A percentile compares a stretch with the other conserved stretches of the same genome.
These are phyloP conservation scores for Sebastiscus tertius DNA, from an alignment of 2,797 vertebrate genomes.

Conservation along the genomic window DNA sequence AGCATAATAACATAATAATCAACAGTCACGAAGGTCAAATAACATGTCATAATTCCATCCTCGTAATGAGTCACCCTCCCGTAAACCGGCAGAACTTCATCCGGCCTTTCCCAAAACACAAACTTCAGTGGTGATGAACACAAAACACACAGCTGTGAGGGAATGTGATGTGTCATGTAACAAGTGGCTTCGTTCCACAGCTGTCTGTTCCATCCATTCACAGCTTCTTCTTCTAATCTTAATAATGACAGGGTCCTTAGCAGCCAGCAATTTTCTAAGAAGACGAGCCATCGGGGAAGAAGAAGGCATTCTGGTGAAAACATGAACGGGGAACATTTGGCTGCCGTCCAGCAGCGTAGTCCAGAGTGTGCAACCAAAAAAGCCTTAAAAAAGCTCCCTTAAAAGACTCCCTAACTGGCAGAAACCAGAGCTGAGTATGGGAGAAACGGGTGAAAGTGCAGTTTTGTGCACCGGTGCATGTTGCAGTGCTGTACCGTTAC, in stretches of 20 bases:
- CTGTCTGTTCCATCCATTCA: constrained; percentile 60
- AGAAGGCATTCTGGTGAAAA: constrained; percentile 47
- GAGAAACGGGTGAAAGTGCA: not conserved
- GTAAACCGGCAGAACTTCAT: not conserved
- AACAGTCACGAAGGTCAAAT: not conserved
- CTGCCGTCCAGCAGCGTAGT: constrained; percentile 41
- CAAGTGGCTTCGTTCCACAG: constrained; percentile 61
- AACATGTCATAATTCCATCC: not conserved
- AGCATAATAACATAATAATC: not conserved
- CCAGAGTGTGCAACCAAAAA: constrained; percentile 22
- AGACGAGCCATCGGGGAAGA: constrained; percentile 27
- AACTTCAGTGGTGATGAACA: not conserved
- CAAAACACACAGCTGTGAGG: constrained; percentile 26
- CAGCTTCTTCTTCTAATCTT: constrained; percentile 72
- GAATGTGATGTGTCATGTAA: constrained; percentile 58
- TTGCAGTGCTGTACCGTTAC: accelerated
- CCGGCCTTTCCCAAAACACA: constrained; percentile 1
- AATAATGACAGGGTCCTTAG: constrained; percentile 80
- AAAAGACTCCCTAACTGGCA: not conserved
- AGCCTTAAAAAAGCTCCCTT: not conserved
- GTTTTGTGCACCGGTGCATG: not conserved
- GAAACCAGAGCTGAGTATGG: constrained; percentile 1
- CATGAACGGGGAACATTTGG: constrained; percentile 45
- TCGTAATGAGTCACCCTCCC: not conserved
- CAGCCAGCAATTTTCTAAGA: constrained; percentile 69